Base-by-base conservation (phyloP, 2,113 vertebrate genomes). In the Cavia aperea region DNA sequence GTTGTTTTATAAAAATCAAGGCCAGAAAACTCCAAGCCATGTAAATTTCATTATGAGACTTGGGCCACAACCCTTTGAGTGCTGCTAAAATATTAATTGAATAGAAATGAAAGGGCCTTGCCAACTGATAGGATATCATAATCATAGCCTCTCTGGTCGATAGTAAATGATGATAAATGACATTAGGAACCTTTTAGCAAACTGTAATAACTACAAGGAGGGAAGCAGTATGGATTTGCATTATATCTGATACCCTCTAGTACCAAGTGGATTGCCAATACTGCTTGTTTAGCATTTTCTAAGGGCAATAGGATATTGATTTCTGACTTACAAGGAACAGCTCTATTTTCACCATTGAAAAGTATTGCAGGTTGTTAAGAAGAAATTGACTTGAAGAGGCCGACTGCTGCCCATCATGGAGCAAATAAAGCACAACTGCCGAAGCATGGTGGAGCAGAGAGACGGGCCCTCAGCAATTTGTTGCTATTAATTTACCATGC, bases 231-330 rank as follows among this genome's bases (percentile, higher is more conserved):
- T 98, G 97, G 98, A 98, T 98, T 98, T 98, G 98, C 98, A 98
- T 98, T 98, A 98, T 98, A 98, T 98, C 98, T 98, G 98, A 98
- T 98, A 98, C 98, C 98, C 98, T 98, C 98, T 96, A 98, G 98
- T 98, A 98, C 98, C 98, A 98, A 98, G 98, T 97, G 98, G 98
- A 98, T 98, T 98, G 98, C 98, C 98, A 98, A 99, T 99, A 99
- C 98, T 99, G 99, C 99, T 99, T 99, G 99, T 99, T 99, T 99
- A 99, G 99, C 99, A 98, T 99, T 99, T 99, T 99, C 98, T 98
- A 98, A 98, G 98, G 98, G 98, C 98, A 99, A 99, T 99, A 99
- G 98, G 98, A 98, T 98, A 99, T 99, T 98, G 99, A 99, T 99
- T 99, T 98, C 98, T 98, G 98, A 98, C 98, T 99, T 99, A 98